Conservation (phyloP, 2,113 vertebrate species). For the Mormoops blainvillei region DNA sequence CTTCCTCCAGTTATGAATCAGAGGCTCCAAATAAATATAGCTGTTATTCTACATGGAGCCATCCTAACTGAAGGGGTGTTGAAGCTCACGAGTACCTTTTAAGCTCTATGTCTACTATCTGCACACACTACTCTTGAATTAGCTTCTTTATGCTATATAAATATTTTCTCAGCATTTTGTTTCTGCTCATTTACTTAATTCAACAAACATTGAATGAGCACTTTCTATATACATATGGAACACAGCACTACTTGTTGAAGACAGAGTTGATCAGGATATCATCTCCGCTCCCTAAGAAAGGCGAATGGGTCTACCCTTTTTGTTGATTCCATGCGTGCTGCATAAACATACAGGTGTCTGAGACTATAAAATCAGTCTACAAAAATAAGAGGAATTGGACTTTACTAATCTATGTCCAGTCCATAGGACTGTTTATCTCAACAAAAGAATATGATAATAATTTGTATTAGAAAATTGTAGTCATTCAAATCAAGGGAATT, state of each 20-base stretch:
- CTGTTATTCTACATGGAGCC: background rate
- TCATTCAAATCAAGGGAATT: slow-evolving; percentile 35
- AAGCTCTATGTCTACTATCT: background rate
- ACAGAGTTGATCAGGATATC: background rate
- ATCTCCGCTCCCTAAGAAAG: background rate
- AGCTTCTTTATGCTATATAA: background rate
- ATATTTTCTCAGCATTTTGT: background rate
- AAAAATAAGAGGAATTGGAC: background rate
- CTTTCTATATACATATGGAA: background rate
- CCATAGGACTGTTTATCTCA: background rate
- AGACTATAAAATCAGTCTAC: background rate
- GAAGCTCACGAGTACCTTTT: background rate
- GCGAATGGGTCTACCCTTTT: background rate
- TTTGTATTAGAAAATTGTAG: slow-evolving; percentile 23
- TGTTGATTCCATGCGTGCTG: background rate
- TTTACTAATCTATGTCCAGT: background rate
- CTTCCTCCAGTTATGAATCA: background rate
- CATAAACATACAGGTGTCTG: background rate
- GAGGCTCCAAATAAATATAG: background rate
- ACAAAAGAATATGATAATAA: slow-evolving; percentile 1
- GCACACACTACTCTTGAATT: background rate
- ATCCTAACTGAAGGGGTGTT: background rate
- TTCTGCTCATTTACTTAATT: background rate
- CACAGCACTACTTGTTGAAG: background rate
- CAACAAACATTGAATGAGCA: background rate